A percentile compares a stretch with the other conserved stretches of the same genome.
phyloP scores from a whole-genome alignment of 2,113 vertebrate genomes.

The Anoplopoma fimbria region DNA sequence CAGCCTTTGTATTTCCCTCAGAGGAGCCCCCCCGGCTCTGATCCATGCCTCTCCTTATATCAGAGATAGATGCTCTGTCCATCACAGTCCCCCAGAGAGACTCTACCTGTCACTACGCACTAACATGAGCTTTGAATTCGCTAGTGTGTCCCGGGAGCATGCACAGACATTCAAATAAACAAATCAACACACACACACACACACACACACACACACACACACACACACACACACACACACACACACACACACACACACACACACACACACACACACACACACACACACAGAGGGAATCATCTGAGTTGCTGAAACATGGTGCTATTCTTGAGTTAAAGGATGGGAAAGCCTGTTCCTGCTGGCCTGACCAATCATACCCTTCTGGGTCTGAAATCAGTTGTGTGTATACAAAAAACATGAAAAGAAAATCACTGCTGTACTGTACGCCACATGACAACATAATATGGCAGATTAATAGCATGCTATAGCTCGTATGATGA shows the following conservation, averaged over 20 bases:
- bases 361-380: not conserved
- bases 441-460: constrained; percentile 1
- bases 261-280: not conserved
- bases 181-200: constrained; percentile 44
- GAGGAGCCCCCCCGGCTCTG: constrained; percentile 59
- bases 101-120: constrained; percentile 77
- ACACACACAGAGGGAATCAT: constrained; percentile 8
- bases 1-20: constrained; percentile 77
- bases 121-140: constrained; percentile 67
- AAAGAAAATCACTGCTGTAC: constrained; percentile 26
- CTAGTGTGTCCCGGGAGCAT: constrained; percentile 40
- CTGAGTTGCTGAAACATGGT: constrained; percentile 18
- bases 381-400: constrained; percentile 19
- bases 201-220: constrained; percentile 2
- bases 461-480: constrained; percentile 25
- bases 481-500: constrained; percentile 5
- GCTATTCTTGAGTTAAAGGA: constrained; percentile 36
- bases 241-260: constrained; percentile 12
- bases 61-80: constrained; percentile 76
- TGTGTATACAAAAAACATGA: constrained; percentile 32
- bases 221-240: constrained; percentile 2
- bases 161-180: constrained; percentile 61
- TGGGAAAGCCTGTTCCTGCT: constrained; percentile 20
- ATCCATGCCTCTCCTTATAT: constrained; percentile 72
- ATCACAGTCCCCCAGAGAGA: constrained; percentile 72